Evolutionary conservation across 2,797 vertebrate genomes (phyloP).

Genomic region (Salmo trutta): DNA sequence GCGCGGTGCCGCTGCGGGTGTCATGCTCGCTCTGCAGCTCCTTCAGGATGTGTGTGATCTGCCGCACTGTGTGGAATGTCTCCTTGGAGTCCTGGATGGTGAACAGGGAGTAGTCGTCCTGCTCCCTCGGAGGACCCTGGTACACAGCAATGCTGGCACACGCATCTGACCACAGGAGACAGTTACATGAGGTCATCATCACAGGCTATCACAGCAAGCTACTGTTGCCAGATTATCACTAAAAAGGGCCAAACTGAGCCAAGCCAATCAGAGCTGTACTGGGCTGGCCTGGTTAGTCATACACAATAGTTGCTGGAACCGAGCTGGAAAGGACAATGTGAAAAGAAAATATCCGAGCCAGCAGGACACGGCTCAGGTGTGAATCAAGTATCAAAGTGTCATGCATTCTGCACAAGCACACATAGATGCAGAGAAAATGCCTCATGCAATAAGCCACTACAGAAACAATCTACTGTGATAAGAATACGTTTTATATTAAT

Average conservation of each 20-base stretch:
- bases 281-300: neutral
- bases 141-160: constrained; percentile 95
- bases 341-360: neutral
- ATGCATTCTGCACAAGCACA: neutral
- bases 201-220: constrained; percentile 17
- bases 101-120: constrained; percentile 93
- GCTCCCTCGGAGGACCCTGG: constrained; percentile 91
- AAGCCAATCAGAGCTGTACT: neutral
- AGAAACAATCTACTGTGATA: neutral
- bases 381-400: neutral
- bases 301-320: neutral
- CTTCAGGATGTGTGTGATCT: constrained; percentile 83
- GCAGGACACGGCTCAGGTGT: neutral
- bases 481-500: neutral
- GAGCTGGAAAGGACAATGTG: neutral
- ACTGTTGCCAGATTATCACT: neutral
- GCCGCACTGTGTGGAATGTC: constrained; percentile 93
- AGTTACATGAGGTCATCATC: constrained; percentile 11
- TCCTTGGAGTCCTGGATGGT: constrained; percentile 96
- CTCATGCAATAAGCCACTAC: neutral
- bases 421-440: neutral
- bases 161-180: constrained; percentile 78
- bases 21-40: constrained; percentile 87
- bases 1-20: constrained; percentile 61
- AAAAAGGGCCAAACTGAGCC: neutral